Percentiles rank a stretch among this genome's conserved stretches.
Conservation (phyloP, 1,140 invertebrate species). For the Diuraphis noxia region DNA sequence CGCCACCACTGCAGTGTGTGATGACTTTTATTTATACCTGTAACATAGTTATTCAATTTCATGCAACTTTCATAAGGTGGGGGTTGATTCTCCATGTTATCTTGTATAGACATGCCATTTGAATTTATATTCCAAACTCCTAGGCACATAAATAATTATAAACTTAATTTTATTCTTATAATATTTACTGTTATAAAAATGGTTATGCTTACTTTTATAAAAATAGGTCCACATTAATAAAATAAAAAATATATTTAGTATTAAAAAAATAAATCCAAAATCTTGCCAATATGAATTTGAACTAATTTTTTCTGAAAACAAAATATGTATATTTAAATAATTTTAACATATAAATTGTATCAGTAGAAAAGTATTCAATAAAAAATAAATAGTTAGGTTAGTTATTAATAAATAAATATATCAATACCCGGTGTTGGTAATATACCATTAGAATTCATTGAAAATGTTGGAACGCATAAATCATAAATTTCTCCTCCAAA, state of each 20-base stretch:
- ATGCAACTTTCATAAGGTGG: constrained; percentile 34
- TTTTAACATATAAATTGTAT: not conserved
- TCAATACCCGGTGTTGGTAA: constrained; percentile 30
- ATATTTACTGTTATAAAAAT: not conserved
- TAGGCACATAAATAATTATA: not conserved
- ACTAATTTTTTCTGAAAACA: constrained; percentile 27
- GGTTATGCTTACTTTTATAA: constrained; percentile 29
- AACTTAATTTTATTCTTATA: not conserved
- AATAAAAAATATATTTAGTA: not conserved
- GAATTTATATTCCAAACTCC: not conserved
- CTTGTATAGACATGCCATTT: constrained; percentile 6
- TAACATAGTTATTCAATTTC: constrained; percentile 47
- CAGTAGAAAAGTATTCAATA: not conserved
- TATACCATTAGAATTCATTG: not conserved
- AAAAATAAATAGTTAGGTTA: too few relatives aligned
- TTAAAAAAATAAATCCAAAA: not conserved
- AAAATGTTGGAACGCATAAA: not conserved
- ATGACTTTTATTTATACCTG: constrained; percentile 7
- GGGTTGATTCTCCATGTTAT: not conserved
- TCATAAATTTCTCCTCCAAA: constrained; percentile 44
- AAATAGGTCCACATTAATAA: constrained; percentile 20
- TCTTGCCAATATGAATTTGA: constrained; percentile 5
- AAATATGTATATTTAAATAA: not conserved
- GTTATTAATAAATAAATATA: too few relatives aligned
- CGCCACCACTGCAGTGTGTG: too few relatives aligned